Conservation (phyloP, 2,888 invertebrate species). For the Mycogona germanica region DNA sequence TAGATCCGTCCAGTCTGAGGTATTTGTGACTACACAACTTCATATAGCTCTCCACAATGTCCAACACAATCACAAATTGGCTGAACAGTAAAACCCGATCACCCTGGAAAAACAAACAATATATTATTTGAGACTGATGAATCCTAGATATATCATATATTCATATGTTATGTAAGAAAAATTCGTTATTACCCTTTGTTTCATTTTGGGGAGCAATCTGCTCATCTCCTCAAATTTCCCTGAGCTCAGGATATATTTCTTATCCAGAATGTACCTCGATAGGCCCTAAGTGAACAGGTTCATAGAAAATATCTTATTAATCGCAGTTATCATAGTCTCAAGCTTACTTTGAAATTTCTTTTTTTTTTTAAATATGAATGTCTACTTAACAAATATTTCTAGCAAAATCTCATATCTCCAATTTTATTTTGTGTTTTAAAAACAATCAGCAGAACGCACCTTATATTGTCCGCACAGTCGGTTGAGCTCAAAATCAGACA, state of each 20-base stretch:
- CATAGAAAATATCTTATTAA: too few species aligned
- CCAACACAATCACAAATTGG: slow-evolving; percentile 92
- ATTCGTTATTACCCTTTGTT: slow-evolving; percentile 35
- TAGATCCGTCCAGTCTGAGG: slow-evolving; percentile 77
- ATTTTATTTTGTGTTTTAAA: not conserved
- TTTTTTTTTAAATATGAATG: too few species aligned
- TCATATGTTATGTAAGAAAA: not conserved
- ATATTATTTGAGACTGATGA: not conserved
- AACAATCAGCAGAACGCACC: slow-evolving; percentile 35
- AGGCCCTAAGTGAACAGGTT: too few species aligned
- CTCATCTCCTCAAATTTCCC: slow-evolving; percentile 80
- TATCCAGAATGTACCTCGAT: slow-evolving; percentile 28
- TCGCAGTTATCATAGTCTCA: too few species aligned
- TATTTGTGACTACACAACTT: slow-evolving; percentile 56
- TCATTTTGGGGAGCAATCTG: slow-evolving; percentile 56
- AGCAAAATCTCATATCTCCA: too few species aligned
- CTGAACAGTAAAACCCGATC: slow-evolving; percentile 79
- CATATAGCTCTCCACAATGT: slow-evolving; percentile 81
- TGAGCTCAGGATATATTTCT: slow-evolving; percentile 58
- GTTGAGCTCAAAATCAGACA: slow-evolving; percentile 88
- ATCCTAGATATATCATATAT: not conserved
- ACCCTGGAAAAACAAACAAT: slow-evolving; percentile 26
- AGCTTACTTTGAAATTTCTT: too few species aligned
- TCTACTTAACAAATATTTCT: too few species aligned
- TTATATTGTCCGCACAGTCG: slow-evolving; percentile 54